Conservation (phyloP, 2,888 invertebrate genomes). For the Drosophila affinis region DNA sequence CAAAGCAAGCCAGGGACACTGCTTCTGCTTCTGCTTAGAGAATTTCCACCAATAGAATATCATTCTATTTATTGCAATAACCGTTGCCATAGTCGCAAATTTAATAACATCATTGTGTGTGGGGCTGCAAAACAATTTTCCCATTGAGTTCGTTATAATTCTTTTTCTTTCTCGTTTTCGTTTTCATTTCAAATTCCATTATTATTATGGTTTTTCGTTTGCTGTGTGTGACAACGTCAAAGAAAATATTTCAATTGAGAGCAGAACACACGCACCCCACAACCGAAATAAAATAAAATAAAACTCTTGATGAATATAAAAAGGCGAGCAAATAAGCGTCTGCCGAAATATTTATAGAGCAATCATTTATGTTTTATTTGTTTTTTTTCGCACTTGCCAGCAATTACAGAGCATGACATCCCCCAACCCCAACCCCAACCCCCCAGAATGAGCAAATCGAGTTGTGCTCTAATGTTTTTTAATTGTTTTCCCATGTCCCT, state of each 20-base stretch:
- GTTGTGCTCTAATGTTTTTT: slow-evolving; percentile 1
- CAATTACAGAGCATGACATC: slow-evolving; percentile 48
- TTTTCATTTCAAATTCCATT: background rate
- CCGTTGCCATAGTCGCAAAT: background rate
- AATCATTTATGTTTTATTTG: slow-evolving; percentile 37
- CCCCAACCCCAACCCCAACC: background rate
- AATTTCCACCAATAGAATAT: background rate
- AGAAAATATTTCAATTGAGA: slow-evolving; percentile 63
- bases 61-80: background rate
- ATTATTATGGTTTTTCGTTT: background rate
- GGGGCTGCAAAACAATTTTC: background rate
- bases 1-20: no score
- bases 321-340: slow-evolving; percentile 30
- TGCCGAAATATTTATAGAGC: slow-evolving; percentile 58
- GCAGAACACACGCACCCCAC: background rate
- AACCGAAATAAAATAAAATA: background rate
- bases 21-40: background rate
- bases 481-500: slow-evolving; percentile 22
- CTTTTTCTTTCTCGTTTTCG: background rate
- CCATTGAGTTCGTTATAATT: slow-evolving; percentile 15
- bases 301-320: slow-evolving; percentile 13
- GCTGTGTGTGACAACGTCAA: slow-evolving; percentile 31
- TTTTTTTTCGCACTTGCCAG: slow-evolving; percentile 31
- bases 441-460: background rate
- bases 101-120: background rate